Evolutionary conservation across 2,797 vertebrate species (phyloP), one percentile per base, ranked within the genome.

Genomic region (Mormyrus hasselquistii): DNA sequence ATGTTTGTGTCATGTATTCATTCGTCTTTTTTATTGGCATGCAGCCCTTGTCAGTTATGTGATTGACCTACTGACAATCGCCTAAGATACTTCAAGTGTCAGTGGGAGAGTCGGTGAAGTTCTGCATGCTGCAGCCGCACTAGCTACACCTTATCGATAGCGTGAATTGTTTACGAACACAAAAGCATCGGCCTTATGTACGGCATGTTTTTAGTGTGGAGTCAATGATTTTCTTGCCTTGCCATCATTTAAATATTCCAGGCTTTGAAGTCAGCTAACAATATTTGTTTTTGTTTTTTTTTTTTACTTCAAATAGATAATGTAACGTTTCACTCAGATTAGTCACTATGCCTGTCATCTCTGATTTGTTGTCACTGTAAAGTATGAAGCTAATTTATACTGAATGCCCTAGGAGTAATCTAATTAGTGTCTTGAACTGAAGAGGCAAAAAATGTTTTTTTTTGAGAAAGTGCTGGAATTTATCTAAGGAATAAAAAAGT

Each of bases 1-100:
- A 57, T 50, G 65, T 87, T n/a, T 57, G 52, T 86, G 55, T 87
- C n/a, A 16, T 87, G 57, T 29, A 87, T 57, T 87, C 53, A 87
- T 59, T 47, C 65, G n/a, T 87, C 86, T 44, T 22, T 65, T 62
- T 65, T 38, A 69, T 19, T 47, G 38, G 57, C 55, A 87, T 87
- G 55, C 41, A 87, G 19, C 55, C n/a, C 55, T 47, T 29, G n/a
- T 87, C 34, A 38, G 57, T 47, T 59, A 41, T n/a, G 22, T 62
- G 55, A 22, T 62, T 62, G 16, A 44, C 3, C 57, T 65, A 41
- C 14, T 65, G 38, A 44, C 34, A n/a, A 25, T 59, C n/a, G 29
- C 52, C 25, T 12, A 65, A n/a, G 10, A 47, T 55, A 65, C 55
- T 62, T 19, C 22, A 55, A 41, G 50, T 86, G 22, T 86, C n/a